Percentiles rank a stretch among this genome's conserved stretches.
Evolutionary conservation across 2,797 vertebrate species (phyloP).

Genomic region (Zalophus californianus): DNA sequence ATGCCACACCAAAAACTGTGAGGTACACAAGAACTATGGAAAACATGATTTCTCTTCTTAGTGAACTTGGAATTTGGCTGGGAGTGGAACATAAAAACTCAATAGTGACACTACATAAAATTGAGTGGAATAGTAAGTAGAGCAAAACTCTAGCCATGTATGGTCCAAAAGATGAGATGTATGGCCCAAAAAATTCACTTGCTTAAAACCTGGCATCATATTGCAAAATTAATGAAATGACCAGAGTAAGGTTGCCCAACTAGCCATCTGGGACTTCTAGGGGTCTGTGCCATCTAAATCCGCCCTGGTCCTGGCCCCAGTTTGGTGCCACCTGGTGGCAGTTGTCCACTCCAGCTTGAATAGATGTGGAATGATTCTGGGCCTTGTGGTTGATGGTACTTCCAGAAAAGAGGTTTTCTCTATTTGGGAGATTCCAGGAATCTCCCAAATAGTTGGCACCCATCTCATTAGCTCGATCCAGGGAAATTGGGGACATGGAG

Average conservation of each 20-base stretch:
- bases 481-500: not conserved
- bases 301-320: not conserved
- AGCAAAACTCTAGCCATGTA: not conserved
- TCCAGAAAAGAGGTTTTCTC: not conserved
- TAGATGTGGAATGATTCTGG: not conserved
- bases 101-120: not conserved
- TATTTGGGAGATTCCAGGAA: not conserved
- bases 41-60: not conserved
- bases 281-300: not conserved
- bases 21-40: not conserved
- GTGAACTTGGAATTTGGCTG: not conserved
- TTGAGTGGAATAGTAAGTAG: not conserved
- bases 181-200: slow-evolving; percentile 18
- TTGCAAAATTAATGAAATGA: slow-evolving; percentile 8
- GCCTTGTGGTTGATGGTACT: not conserved
- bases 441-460: not conserved
- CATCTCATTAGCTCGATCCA: not conserved
- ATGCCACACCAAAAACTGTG: not conserved
- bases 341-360: not conserved
- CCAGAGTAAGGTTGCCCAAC: not conserved
- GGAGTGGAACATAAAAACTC: not conserved
- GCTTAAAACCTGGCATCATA: slow-evolving; percentile 30
- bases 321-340: slow-evolving; percentile 1
- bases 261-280: not conserved
- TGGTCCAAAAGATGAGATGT: not conserved